Base-by-base conservation (phyloP, 2,113 vertebrate species). In the Hiodon alosoides region DNA sequence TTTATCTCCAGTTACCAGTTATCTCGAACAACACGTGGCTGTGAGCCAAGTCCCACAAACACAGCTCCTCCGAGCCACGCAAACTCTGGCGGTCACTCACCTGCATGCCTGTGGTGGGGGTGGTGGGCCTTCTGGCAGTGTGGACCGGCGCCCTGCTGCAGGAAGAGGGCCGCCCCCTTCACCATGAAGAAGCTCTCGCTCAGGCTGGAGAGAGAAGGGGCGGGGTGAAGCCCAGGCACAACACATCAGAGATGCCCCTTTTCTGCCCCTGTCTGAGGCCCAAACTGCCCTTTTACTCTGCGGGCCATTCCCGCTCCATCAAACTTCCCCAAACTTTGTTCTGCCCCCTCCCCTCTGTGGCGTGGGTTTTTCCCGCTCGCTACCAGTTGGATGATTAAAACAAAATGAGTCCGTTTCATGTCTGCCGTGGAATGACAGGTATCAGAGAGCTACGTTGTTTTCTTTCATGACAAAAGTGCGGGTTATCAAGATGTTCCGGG, bases 101-200 rank as follows among this genome's bases (percentile, higher is more conserved):
- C 95, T 93, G 96, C 94, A 88, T 96, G 93, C 61, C 47, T 17
- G 70, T 94, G 96, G 91, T 95, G 94, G 79, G 91, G 92, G 13
- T 95, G 93, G 82, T 94, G 94, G 55, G 92, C 92, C 83, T 92
- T 89, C 77, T 91, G 94, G 82, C 91, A 90, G 80, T 95, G 94
- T 2, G 93, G 90, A 81, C 91, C 94, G 92, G 83, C 95, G 74
- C 95, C 96, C 86, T 97, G 96, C 69, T 97, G 95, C 50, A 98
- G 80, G 87, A 98, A 98, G 79, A 98, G 93, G 67, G 96, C 96
- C 48, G 96, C 96, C 31, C 95, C 96, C 85, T 98, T 97, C 86
- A 98, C 96, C 93, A 97, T 98, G 90, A 98, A 97, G 94, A 98
- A 98, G 85, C 95, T 98, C 91, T 98, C 95, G 3, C 95, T 98